Evolutionary conservation across 2,888 invertebrate species (phyloP), one percentile per base, ranked within the genome.

Genomic region (Drosophila eohydei): DNA sequence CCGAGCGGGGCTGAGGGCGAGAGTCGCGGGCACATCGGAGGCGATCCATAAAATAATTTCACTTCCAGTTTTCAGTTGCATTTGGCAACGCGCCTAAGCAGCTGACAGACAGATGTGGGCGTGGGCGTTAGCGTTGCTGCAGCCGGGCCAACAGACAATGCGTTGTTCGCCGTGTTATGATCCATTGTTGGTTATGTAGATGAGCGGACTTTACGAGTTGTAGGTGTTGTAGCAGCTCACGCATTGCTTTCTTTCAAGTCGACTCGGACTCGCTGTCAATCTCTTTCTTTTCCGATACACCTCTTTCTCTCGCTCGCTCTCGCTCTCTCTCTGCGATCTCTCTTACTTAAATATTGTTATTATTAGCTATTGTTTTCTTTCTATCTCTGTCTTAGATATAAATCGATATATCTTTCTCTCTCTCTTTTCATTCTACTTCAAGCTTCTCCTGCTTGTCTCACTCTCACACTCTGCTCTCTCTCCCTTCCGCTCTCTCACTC

Each of bases 61-160:
- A 60, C 77, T 71, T 62, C 41, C 43, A 56, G 43, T 38, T 62
- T 66, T 52, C 68, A 36, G 56, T 43, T 66, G 67, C 58, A 43
- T 54, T 56, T 68, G 71, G 36, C 64, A 50, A 57, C 57, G 46
- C 56, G 65, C 56, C 57, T 5, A 44, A 14, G 46, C 41, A 26
- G 5, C 48, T 30, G 48, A n/a, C n/a, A 28, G n/a, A 4, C 21
- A 21, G 21, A 21, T 21, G 21, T 21, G 21, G 21, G 21, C 34
- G 75, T 34, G 72, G 21, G 21, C 43, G 21, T 75, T 72, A 72
- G 72, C 77, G 71, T 71, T 52, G 78, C 14, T 78, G 75, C 75
- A 73, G 55, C 34, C 63, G 40, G n/a, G 44, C 55, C 26, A 30
- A 46, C 4, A 36, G 32, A 41, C 46, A 44, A 54, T 21, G n/a